A percentile compares a stretch with the other conserved stretches of the same genome.
phyloP scores from a whole-genome alignment of 2,888 invertebrate genomes.

The Drosophila setosimentum region DNA sequence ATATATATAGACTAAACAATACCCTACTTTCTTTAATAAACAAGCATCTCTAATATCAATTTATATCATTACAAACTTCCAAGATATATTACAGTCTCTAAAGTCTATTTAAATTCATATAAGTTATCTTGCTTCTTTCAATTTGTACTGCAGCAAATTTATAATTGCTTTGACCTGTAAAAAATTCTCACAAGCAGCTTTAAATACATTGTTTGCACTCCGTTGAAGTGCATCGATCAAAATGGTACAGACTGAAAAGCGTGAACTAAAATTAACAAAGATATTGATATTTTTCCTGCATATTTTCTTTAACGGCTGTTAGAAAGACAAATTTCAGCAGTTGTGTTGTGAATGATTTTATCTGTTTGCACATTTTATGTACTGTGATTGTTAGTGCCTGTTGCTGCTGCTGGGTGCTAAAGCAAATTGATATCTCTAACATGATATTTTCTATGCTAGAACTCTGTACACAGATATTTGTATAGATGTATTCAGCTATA shows the following conservation, averaged over 20 bases:
- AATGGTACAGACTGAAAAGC: background rate
- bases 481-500: conserved; percentile 37
- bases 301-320: background rate
- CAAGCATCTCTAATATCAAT: background rate
- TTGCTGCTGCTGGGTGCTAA: conserved; percentile 43
- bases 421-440: conserved; percentile 63
- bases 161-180: background rate
- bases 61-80: too few relatives aligned
- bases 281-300: background rate
- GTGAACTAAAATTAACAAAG: background rate
- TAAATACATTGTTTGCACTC: background rate
- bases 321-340: background rate
- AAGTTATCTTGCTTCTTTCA: background rate
- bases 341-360: conserved; percentile 3
- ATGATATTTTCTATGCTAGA: conserved; percentile 39
- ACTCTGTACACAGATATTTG: conserved; percentile 14
- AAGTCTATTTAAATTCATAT: background rate
- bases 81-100: background rate
- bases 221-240: conserved; percentile 7
- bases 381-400: conserved; percentile 20
- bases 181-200: background rate
- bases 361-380: conserved; percentile 5
- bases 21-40: too few relatives aligned
- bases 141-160: background rate
- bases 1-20: too few relatives aligned